Evolutionary conservation across 53 echinoderm and acorn worm species (phyloP).

Genomic region (Glandiceps talaboti): DNA sequence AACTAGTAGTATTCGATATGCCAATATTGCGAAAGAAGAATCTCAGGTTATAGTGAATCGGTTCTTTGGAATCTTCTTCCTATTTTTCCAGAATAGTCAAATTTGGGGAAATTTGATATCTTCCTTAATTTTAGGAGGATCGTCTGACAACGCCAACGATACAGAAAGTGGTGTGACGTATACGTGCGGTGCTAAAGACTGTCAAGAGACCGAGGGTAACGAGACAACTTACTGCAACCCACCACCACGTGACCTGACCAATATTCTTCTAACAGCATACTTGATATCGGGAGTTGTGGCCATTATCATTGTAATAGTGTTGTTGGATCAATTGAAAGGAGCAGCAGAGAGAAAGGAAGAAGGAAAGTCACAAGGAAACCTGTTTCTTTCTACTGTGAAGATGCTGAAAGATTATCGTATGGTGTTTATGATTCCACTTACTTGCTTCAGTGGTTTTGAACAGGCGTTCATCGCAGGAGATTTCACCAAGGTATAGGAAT

Average conservation of each 20-base stretch:
- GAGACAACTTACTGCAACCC: conserved; percentile 48
- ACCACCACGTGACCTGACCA: conserved; percentile 35
- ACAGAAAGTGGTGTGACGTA: conserved; percentile 12
- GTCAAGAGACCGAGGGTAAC: conserved; percentile 24
- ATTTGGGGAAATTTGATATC: conserved; percentile 81
- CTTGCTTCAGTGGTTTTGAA: conserved; percentile 76
- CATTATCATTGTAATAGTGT: conserved; percentile 33
- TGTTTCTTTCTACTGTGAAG: conserved; percentile 53
- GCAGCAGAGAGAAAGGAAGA: neutral
- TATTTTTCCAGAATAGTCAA: conserved; percentile 85
- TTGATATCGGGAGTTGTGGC: conserved; percentile 51
- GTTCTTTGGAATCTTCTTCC: conserved; percentile 88
- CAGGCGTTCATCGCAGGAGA: conserved; percentile 87
- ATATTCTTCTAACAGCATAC: conserved; percentile 59
- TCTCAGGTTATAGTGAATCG: conserved; percentile 51
- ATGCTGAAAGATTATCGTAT: conserved; percentile 44
- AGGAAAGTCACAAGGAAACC: conserved; percentile 12
- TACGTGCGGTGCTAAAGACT: conserved; percentile 45
- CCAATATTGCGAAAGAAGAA: conserved; percentile 31
- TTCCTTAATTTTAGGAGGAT: conserved; percentile 51
- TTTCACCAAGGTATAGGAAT: conserved; percentile 55
- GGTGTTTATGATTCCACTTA: conserved; percentile 70
- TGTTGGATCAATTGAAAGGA: conserved; percentile 32
- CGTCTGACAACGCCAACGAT: neutral
- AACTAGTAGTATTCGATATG: conserved; percentile 54